Evolutionary conservation across 1,140 invertebrate species (phyloP), one percentile per base, ranked within the genome.

Genomic region (Sarcophaga peregrina): DNA sequence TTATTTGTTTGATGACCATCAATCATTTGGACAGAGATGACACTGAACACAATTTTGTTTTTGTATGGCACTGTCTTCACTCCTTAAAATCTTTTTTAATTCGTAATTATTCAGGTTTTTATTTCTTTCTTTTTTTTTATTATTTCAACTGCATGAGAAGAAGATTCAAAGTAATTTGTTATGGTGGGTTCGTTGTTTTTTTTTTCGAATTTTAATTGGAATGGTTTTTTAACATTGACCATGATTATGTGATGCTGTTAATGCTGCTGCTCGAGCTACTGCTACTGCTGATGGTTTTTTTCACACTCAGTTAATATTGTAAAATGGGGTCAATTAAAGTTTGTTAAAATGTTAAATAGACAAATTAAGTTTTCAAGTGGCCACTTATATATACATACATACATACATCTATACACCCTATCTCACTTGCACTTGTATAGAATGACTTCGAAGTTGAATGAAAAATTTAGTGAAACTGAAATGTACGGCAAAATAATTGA

Each of bases 291-390:
- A n/a, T 58, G 54, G 11, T 15, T n/a, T n/a, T 58, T 15, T 54
- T 37, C 15, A 54, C 52, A 54, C 54, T n/a, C 54, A 58, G 54
- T 58, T 58, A 58, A 58, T 58, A 58, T 37, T 1, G 25, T 37
- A 37, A 37, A 58, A 58, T 15, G 54, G 54, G 54, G 54, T 58
- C 54, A 58, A 58, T 58, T 58, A 58, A 58, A 58, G 54, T 58
- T 58, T 58, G 54, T 58, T 58, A n/a, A 58, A 58, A 58, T 58
- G 54, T 58, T 58, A 58, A 58, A 58, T 58, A 58, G 54, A 58
- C 13, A 58, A 58, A 58, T 58, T 58, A 58, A 58, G 54, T 37
- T 58, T 58, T 58, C 54, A 58, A 58, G 54, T 58, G 54, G 54
- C 54, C 15, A 58, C 8, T 3, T 11, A 58, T 15, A 58, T 13